These are phyloP conservation scores for Clarias macrocephalus DNA, from an alignment of 2,113 vertebrate species.

Conservation along the genomic window DNA sequence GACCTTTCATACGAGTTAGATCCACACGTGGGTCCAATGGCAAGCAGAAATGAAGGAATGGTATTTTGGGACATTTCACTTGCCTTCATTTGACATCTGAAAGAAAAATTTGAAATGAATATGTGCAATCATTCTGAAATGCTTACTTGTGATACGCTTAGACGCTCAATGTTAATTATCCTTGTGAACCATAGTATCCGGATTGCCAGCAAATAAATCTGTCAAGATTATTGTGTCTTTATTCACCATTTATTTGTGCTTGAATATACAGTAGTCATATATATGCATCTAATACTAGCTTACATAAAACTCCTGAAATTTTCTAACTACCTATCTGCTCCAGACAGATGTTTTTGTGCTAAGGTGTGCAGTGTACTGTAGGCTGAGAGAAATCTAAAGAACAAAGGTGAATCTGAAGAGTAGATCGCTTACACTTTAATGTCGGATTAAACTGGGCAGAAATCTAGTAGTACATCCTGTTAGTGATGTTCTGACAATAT, in stretches of 20 bases:
- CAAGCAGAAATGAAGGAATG: neutral
- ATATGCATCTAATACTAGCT: neutral
- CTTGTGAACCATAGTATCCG: neutral
- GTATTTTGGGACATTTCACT: neutral
- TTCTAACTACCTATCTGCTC: neutral
- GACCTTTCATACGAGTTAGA: conserved; percentile 12
- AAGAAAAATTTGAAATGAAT: neutral
- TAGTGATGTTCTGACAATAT: neutral
- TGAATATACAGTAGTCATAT: neutral
- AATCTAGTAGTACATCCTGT: neutral
- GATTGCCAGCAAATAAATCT: neutral
- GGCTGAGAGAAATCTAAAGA: neutral
- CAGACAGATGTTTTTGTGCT: neutral
- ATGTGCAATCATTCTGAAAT: neutral
- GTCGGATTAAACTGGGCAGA: neutral
- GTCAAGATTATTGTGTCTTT: neutral
- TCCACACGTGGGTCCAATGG: neutral
- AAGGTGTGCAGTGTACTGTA: neutral
- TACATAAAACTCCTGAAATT: neutral
- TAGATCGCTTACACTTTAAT: neutral
- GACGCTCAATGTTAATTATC: neutral
- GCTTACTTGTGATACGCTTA: too few relatives aligned
- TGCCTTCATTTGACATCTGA: conserved; percentile 1
- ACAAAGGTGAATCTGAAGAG: too few relatives aligned
- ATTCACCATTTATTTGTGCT: neutral